These are phyloP conservation scores for Myanophis thanlyinensis DNA, from an alignment of 2,113 vertebrate genomes.

Conservation along the genomic window DNA sequence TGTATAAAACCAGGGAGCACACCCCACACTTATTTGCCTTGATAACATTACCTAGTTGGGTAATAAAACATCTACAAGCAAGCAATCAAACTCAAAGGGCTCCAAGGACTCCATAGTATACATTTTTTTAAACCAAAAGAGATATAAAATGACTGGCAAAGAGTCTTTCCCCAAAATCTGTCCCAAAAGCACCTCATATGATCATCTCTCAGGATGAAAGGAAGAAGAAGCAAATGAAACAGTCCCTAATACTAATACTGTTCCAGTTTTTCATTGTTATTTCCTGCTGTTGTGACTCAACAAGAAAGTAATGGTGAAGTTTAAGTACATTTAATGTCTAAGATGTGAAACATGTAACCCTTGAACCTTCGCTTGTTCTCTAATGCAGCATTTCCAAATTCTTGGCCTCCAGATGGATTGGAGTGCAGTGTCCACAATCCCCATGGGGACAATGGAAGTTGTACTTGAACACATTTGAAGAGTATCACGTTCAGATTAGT, in stretches of 20 bases:
- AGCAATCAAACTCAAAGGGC: background rate
- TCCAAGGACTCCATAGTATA: background rate
- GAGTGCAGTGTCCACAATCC: background rate
- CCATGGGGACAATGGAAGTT: background rate
- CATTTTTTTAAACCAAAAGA: background rate
- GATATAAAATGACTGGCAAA: background rate
- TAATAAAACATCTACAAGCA: background rate
- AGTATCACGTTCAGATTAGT: background rate
- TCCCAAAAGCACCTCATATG: background rate
- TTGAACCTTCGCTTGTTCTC: background rate
- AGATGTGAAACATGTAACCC: background rate
- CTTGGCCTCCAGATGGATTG: background rate
- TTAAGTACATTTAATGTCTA: background rate
- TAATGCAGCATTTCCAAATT: background rate
- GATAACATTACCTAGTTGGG: background rate
- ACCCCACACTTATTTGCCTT: background rate
- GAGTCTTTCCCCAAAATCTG: background rate
- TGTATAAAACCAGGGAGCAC: background rate
- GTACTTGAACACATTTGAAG: background rate
- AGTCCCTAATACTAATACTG: background rate
- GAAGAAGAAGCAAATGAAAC: background rate
- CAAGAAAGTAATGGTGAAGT: background rate
- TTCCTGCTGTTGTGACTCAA: background rate
- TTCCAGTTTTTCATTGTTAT: background rate
- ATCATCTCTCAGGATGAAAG: background rate